Base-by-base conservation (phyloP, 1,140 invertebrate genomes). In the Euglossa dilemma region DNA sequence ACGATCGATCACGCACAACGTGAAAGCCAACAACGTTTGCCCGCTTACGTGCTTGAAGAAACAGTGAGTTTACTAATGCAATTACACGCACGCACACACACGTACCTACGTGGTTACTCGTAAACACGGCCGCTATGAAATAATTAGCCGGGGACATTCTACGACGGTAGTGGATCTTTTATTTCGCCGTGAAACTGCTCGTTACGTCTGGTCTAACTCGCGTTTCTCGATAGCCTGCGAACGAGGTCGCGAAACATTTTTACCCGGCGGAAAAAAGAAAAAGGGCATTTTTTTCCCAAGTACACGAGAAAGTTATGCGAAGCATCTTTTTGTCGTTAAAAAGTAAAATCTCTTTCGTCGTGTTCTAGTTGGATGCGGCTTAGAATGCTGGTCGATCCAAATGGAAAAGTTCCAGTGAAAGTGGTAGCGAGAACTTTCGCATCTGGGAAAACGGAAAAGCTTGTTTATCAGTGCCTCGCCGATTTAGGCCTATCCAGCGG, bases 21-120 rank as follows among this genome's bases (percentile, higher is more conserved):
- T 98, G 90, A 99, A 99, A 96, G 98, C 98, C 89, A 99, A 99
- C 96, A 99, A 99, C 96, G 97, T 99, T 91, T 99, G 99, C 95
- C 99, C 99, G 66, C 98, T 99, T 97, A 99, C 98, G 89, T 99
- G 98, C 95, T 96, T 99, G 90, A 98, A 98, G 95, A 99, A 99
- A 96, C 99, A 99, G 99, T 99, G 97, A 99, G 98, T 94, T 91
- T 88, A 16, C 61, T 50, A 56, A 85, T 85, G 61, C 72, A 89
- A 80, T 83, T 85, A 84, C 85, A 67, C 59, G 66, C 59, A 8
- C 7, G 23, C 6, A 80, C 71, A 20, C 75, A 20, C 2, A 80
- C 71, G 16, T 72, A 57, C 61, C 77, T 64, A 80, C 43, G 25
- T 28, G 14, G 7, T 8, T 9, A 47, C 36, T 87, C 20, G 76